Percentiles rank a stretch among this genome's conserved stretches.
Evolutionary conservation across 2,888 invertebrate species (phyloP).

Genomic region (Bedellia somnulentella): DNA sequence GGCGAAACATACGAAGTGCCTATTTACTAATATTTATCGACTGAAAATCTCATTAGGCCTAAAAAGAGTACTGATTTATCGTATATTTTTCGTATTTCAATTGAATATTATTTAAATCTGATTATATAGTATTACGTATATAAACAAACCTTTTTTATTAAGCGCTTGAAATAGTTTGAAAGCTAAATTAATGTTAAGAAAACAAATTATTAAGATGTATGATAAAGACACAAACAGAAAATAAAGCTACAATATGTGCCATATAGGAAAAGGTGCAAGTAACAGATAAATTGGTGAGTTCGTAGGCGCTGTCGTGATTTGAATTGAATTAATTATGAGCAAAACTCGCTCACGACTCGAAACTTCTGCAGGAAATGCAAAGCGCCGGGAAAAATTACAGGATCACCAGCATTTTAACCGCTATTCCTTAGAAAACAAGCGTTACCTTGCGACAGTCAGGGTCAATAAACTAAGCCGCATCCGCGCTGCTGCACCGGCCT

Average conservation of each 20-base stretch:
- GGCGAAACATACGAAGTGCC: constrained; percentile 47
- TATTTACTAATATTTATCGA: constrained; percentile 54
- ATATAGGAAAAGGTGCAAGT: constrained; percentile 28
- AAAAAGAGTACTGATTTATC: too few species aligned
- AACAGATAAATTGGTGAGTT: constrained; percentile 35
- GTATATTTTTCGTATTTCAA: neutral
- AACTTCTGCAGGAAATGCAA: constrained; percentile 36
- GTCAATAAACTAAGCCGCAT: constrained; percentile 47
- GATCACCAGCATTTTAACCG: constrained; percentile 33
- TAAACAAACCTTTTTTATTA: too few species aligned
- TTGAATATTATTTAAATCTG: neutral
- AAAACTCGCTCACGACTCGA: constrained; percentile 34
- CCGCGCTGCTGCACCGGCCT: constrained; percentile 34
- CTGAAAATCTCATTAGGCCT: constrained; percentile 21
- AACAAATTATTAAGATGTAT: too few species aligned
- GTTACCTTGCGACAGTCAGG: constrained; percentile 34
- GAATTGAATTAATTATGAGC: constrained; percentile 52
- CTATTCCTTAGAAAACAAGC: constrained; percentile 21
- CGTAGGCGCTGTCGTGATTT: constrained; percentile 49
- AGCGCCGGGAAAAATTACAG: constrained; percentile 31
- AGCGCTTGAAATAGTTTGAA: too few species aligned
- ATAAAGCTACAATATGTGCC: constrained; percentile 4
- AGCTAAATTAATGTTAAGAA: too few species aligned
- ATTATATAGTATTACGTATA: too few species aligned
- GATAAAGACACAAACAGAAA: too few species aligned